Evolutionary conservation across 2,113 vertebrate species (phyloP), one percentile per base, ranked within the genome.

Genomic region (Origma solitaria): DNA sequence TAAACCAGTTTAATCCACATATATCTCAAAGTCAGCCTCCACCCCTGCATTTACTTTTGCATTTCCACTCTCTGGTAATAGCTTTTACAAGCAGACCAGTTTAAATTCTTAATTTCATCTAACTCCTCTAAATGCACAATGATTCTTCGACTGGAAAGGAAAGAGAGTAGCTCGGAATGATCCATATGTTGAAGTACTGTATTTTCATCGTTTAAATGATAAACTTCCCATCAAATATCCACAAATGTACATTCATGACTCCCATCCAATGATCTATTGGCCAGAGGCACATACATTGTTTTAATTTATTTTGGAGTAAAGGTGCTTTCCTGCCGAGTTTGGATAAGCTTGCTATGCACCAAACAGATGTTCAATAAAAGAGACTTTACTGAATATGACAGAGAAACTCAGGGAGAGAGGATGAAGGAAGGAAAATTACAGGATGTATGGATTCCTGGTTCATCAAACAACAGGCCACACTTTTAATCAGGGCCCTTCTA

Each of bases 261-360:
- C 86, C 76, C 93, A 95, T 92, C 95, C 92, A 96, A 79, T 95
- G 96, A 95, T 97, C 96, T 92, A 91, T 93, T 97, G 96, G 96
- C 97, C 97, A 96, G 95, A 96, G 96, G 97, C 96, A 96, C 79
- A 97, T 71, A 42, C 92, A 95, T 97, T 94, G 86, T 61, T 96
- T 97, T 97, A 97, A 97, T 97, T 97, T 97, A 97, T 97, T 96
- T 96, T 88, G 90, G 95, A 94, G 93, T 89, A 92, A 96, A 96
- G 93, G 96, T 97, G 94, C 94, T 97, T 96, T 96, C 96, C 92
- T 95, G 96, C 93, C 49, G 96, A 88, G 94, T 94, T 86, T 35
- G 96, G 92, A 96, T 91, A 94, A 97, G 93, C 93, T 93, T 38
- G 56, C 87, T 61, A 40, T 57, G 94, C 65, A 80, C 58, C 72